Base-by-base conservation (phyloP, 2,888 invertebrate species). In the Thyatira batis region DNA sequence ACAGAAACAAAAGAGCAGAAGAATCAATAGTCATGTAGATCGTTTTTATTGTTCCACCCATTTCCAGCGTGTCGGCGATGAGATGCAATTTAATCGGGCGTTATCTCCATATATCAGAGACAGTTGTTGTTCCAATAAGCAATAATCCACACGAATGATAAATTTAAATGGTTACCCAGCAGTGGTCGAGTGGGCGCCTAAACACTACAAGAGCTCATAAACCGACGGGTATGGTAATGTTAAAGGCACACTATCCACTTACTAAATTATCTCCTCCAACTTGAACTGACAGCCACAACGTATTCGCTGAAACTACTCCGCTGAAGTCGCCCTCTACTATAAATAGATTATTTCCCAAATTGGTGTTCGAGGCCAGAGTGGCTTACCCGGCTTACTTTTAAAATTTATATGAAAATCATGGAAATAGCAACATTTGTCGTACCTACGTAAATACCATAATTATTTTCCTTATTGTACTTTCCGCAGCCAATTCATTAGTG, bases 171-270 rank as follows among this genome's bases (percentile, higher is more conserved):
- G 82, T 83, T 76, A 73, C 74, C 72, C 76, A 76, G 73, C 72
- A 74, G 75, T 71, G 76, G 72, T 74, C 67, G 89, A 88, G 91
- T 91, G 90, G 90, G 89, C 82, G 90, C 90, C 85, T 89, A 89
- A 89, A 90, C 89, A 89, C 84, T 84, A 83, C 85, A 80, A 84
- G 82, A 74, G 80, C 83, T 83, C 89, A 87, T 90, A 90, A 90
- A 89, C 77, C 84, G 88, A 80, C 87, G 76, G 76, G 88, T 89
- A 91, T 90, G 91, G 84, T 89, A 89, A 91, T 91, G 79, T 78
- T 66, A 72, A 73, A 77, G 77, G 74, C 76, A 75, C 70, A 75
- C 78, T 78, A 76, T 78, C 72, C 73, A 80, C 77, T 80, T 78
- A 69, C 73, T 80, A 81, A 80, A 78, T 82, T 83, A 82, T 80